Conservation (phyloP, 2,888 invertebrate genomes). For the Scaptomyza reducta region DNA sequence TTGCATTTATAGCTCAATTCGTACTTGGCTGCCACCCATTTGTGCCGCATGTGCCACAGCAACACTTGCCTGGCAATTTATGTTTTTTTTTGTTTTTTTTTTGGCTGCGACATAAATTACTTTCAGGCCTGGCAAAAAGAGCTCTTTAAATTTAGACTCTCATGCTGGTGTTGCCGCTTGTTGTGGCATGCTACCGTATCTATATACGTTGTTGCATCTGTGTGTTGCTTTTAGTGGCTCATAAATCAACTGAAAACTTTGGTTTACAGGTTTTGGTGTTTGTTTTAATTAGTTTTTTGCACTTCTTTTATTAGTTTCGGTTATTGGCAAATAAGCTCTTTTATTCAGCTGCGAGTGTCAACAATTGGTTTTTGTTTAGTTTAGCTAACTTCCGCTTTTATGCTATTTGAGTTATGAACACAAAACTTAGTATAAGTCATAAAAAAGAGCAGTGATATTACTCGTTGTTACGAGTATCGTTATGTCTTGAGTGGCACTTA, state of each 20-base stretch:
- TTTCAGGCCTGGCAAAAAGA: slow-evolving; percentile 17
- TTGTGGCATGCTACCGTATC: slow-evolving; percentile 34
- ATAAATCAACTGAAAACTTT: slow-evolving; percentile 57
- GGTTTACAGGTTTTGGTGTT: slow-evolving; percentile 27
- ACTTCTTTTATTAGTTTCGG: slow-evolving; percentile 30
- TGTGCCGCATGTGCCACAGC: slow-evolving; percentile 38
- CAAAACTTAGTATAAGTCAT: neutral
- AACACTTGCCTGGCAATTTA: slow-evolving; percentile 66
- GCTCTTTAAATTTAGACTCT: slow-evolving; percentile 73
- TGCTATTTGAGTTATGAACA: neutral
- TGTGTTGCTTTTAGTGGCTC: slow-evolving; percentile 43
- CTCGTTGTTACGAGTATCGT: too few species aligned
- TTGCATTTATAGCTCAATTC: slow-evolving; percentile 76
- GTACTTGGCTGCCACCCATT: slow-evolving; percentile 31
- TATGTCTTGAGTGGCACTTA: too few species aligned
- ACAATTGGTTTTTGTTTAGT: slow-evolving; percentile 12
- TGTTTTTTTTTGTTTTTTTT: slow-evolving; percentile 43
- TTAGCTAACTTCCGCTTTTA: neutral
- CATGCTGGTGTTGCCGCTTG: slow-evolving; percentile 13
- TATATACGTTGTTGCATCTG: slow-evolving; percentile 16
- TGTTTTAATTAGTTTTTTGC: slow-evolving; percentile 55
- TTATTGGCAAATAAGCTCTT: slow-evolving; percentile 16
- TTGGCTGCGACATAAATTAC: slow-evolving; percentile 74
- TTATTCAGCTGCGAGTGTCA: slow-evolving; percentile 1
- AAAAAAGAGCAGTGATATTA: neutral